These are phyloP conservation scores for Synchiropus splendidus DNA, from an alignment of 2,113 vertebrate species.

Conservation along the genomic window DNA sequence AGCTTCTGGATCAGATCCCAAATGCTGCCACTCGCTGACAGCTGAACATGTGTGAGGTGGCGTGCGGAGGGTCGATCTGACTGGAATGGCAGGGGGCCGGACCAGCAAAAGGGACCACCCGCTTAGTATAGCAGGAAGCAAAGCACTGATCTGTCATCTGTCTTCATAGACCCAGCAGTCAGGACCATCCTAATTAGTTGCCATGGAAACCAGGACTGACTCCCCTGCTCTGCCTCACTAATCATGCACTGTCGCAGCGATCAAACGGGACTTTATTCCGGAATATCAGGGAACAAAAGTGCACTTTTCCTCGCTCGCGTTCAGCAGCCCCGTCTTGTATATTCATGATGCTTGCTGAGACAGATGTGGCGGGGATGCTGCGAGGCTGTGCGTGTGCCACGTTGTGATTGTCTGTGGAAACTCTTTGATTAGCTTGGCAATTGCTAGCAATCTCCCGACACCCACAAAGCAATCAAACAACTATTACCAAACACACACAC, in stretches of 20 bases:
- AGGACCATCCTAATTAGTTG: conserved; percentile 61
- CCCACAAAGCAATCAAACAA: conserved; percentile 49
- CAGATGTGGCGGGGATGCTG: conserved; percentile 36
- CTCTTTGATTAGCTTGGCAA: conserved; percentile 55
- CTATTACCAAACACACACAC: conserved; percentile 24
- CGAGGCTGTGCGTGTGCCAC: conserved; percentile 39
- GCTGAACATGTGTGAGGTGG: conserved; percentile 26
- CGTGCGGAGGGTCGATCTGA: conserved; percentile 38
- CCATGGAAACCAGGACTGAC: conserved; percentile 60
- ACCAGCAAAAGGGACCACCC: conserved; percentile 44
- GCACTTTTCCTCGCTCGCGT: too few species aligned
- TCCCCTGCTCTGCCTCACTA: conserved; percentile 53
- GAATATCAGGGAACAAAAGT: background rate
- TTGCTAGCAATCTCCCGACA: conserved; percentile 43
- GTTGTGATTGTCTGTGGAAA: conserved; percentile 48
- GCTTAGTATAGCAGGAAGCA: conserved; percentile 49
- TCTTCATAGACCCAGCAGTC: conserved; percentile 57
- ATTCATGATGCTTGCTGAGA: conserved; percentile 35
- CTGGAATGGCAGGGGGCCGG: conserved; percentile 30
- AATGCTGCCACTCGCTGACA: conserved; percentile 23
- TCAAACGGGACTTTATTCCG: conserved; percentile 60
- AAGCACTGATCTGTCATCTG: conserved; percentile 53
- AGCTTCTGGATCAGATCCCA: too few species aligned
- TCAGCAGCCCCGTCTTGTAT: conserved; percentile 13
- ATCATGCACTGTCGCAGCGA: conserved; percentile 57